phyloP scores from a whole-genome alignment of 2,797 vertebrate genomes.

The Sphenopsis melanotis region DNA sequence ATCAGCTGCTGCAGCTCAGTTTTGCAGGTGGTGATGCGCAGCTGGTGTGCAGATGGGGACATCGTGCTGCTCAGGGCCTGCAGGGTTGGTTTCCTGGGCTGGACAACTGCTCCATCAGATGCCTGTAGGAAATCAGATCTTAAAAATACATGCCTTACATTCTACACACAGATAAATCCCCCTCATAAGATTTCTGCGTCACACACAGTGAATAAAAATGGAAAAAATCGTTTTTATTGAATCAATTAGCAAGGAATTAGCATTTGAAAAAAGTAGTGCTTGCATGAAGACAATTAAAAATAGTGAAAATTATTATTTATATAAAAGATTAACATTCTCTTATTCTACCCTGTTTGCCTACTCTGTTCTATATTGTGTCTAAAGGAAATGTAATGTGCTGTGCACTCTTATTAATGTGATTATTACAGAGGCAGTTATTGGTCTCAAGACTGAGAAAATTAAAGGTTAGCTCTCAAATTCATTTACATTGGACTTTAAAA shows the following conservation, averaged over 20 bases:
- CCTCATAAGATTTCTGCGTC: background rate
- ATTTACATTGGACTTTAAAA: background rate
- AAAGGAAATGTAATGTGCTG: background rate
- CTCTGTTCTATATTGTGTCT: background rate
- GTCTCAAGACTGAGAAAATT: background rate
- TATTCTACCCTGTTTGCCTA: background rate
- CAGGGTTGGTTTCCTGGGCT: slow-evolving; percentile 77
- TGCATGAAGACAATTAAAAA: background rate
- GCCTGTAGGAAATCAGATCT: slow-evolving; percentile 68
- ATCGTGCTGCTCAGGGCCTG: slow-evolving; percentile 77
- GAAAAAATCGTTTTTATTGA: background rate
- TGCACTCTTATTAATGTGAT: background rate
- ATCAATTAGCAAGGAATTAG: background rate
- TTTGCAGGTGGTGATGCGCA: slow-evolving; percentile 91
- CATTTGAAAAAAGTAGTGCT: background rate
- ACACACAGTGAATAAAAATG: background rate
- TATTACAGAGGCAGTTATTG: background rate
- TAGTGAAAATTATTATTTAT: background rate
- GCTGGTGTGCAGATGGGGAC: slow-evolving; percentile 81
- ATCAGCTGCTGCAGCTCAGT: slow-evolving; percentile 93
- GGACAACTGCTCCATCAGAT: slow-evolving; percentile 75
- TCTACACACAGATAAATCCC: background rate
- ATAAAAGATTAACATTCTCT: background rate
- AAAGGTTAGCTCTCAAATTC: background rate
- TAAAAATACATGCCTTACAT: background rate